Evolutionary conservation across 2,888 invertebrate genomes (phyloP).

Genomic region (Itoplectis maculator): DNA sequence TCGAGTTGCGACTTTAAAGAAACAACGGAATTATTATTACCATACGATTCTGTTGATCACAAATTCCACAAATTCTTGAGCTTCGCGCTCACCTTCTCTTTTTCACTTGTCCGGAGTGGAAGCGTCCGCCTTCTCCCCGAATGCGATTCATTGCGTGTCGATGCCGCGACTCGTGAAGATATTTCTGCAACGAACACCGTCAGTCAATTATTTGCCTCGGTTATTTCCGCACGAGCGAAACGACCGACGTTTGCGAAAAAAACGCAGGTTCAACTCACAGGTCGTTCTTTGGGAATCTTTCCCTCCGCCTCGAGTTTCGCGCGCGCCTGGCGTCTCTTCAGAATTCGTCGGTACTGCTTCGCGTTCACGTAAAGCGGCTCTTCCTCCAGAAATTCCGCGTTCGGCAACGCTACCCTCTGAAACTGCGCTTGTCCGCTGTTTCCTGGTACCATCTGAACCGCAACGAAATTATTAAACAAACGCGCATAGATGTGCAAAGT

Average conservation of each 20-base stretch:
- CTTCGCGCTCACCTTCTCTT: slow-evolving; percentile 80
- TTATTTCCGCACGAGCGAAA: slow-evolving; percentile 17
- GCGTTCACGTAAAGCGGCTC: slow-evolving; percentile 99
- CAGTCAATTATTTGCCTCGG: background rate
- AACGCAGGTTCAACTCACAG: slow-evolving; percentile 86
- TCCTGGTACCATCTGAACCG: slow-evolving; percentile 86
- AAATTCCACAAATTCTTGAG: background rate
- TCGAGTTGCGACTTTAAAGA: slow-evolving; percentile 71
- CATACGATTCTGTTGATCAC: too few relatives aligned
- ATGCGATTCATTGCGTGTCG: slow-evolving; percentile 99
- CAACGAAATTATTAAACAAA: too few relatives aligned
- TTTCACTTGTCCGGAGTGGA: slow-evolving; percentile 90
- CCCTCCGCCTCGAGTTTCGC: slow-evolving; percentile 98
- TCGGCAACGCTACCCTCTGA: slow-evolving; percentile 87
- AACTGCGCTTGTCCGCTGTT: slow-evolving; percentile 85
- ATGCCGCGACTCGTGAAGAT: slow-evolving; percentile 98
- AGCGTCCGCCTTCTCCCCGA: slow-evolving; percentile 98
- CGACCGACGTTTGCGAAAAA: slow-evolving; percentile 1
- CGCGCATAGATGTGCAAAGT: too few relatives aligned
- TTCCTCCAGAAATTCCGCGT: slow-evolving; percentile 91
- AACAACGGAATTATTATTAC: slow-evolving; percentile 40
- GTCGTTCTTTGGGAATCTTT: slow-evolving; percentile 98
- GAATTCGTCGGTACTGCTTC: slow-evolving; percentile 97
- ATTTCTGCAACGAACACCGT: slow-evolving; percentile 89
- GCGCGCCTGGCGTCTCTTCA: slow-evolving; percentile 96